These are phyloP conservation scores for Aurelia coerulea DNA, from an alignment of 30 jellyfish, hydroid and myxozoan genomes.

Conservation along the genomic window DNA sequence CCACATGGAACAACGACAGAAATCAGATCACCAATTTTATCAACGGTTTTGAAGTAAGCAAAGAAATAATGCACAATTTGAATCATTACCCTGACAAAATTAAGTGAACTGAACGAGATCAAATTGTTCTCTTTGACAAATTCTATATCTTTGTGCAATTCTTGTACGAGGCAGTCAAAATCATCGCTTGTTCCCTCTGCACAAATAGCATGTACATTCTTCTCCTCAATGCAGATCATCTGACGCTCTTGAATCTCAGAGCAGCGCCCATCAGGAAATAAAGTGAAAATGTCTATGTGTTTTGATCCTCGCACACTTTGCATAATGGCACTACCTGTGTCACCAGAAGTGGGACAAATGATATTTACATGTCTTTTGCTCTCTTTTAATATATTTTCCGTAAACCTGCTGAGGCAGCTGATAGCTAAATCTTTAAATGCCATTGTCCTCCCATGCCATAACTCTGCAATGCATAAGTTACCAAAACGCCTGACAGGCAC, in stretches of 20 bases:
- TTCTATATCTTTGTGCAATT: slow-evolving; percentile 18
- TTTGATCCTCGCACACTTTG: slow-evolving; percentile 55
- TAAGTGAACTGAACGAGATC: slow-evolving; percentile 65
- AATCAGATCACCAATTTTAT: slow-evolving; percentile 38
- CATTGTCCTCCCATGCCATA: slow-evolving; percentile 92
- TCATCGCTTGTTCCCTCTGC: slow-evolving; percentile 82
- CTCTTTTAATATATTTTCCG: slow-evolving; percentile 26
- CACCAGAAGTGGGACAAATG: slow-evolving; percentile 92
- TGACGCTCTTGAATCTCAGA: slow-evolving; percentile 79
- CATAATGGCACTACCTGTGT: slow-evolving; percentile 93
- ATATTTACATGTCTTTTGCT: slow-evolving; percentile 26
- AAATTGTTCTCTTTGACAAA: slow-evolving; percentile 25
- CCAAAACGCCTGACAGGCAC: slow-evolving; percentile 59
- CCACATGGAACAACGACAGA: slow-evolving; percentile 86
- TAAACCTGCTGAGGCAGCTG: slow-evolving; percentile 46
- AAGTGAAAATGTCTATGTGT: slow-evolving; percentile 43
- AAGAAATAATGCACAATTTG: slow-evolving; percentile 78
- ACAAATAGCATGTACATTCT: slow-evolving; percentile 69
- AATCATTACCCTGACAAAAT: slow-evolving; percentile 68
- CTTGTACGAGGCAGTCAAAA: slow-evolving; percentile 45
- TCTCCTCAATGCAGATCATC: slow-evolving; percentile 71
- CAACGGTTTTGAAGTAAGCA: slow-evolving; percentile 51
- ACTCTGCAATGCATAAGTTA: slow-evolving; percentile 65
- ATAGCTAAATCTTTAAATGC: slow-evolving; percentile 86
- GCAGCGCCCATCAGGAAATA: slow-evolving; percentile 84